Evolutionary conservation across 2,797 vertebrate genomes (phyloP).

Genomic region (Sebastes trivittatus): DNA sequence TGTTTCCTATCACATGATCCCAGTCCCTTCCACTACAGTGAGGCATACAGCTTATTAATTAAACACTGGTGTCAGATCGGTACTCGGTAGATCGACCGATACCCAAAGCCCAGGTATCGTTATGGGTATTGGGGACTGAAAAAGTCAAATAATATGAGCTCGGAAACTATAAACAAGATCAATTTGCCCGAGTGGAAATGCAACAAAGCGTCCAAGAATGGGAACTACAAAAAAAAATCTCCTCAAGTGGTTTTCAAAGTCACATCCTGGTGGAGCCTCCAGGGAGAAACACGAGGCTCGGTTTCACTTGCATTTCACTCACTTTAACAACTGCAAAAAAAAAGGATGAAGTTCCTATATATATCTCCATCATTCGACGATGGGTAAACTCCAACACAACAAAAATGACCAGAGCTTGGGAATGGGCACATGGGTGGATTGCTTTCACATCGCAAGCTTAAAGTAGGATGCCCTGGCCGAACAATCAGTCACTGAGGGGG

Average conservation of each 20-base stretch:
- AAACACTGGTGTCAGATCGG: too few species aligned
- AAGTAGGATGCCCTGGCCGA: conserved; percentile 36
- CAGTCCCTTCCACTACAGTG: too few species aligned
- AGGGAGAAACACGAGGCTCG: neutral
- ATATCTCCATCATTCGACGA: neutral
- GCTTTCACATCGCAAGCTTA: conserved; percentile 41
- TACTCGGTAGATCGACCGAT: too few species aligned
- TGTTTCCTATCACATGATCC: too few species aligned
- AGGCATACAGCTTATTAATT: too few species aligned
- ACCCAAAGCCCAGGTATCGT: too few species aligned
- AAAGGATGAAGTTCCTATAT: neutral
- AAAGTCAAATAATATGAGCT: neutral
- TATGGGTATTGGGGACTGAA: too few species aligned
- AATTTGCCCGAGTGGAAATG: neutral
- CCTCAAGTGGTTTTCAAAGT: conserved; percentile 27
- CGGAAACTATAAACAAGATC: neutral
- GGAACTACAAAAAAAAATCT: conserved; percentile 1
- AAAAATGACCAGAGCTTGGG: conserved; percentile 28
- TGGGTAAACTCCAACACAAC: too few species aligned
- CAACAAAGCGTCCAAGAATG: neutral
- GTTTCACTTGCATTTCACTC: conserved; percentile 2
- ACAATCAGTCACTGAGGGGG: conserved; percentile 24
- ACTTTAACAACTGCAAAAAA: neutral
- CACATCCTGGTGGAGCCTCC: conserved; percentile 2
- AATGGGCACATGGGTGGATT: conserved; percentile 33